phyloP scores from a whole-genome alignment of 2,888 invertebrate genomes.

The Sturmia bella region DNA sequence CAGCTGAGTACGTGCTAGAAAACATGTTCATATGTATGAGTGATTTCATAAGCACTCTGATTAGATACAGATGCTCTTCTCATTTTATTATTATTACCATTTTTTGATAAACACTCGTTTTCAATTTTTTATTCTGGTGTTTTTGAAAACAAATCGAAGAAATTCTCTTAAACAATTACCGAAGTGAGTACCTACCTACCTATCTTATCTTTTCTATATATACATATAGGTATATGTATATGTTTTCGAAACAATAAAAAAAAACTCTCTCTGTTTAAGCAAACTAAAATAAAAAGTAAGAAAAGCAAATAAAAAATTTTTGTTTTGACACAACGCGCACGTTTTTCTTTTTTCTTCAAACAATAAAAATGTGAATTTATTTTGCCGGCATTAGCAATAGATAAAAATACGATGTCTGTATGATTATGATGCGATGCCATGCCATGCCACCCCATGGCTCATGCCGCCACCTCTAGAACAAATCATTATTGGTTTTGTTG shows the following conservation, averaged over 20 bases:
- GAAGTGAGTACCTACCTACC: slow-evolving; percentile 8
- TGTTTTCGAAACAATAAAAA: slow-evolving; percentile 1
- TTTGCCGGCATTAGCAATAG: slow-evolving; percentile 62
- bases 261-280: slow-evolving; percentile 34
- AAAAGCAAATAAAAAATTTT: slow-evolving; percentile 27
- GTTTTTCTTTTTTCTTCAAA: slow-evolving; percentile 51
- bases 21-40: slow-evolving; percentile 36
- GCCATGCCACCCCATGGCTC: slow-evolving; percentile 11
- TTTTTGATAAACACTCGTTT: not conserved
- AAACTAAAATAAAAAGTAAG: slow-evolving; percentile 6
- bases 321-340: slow-evolving; percentile 61
- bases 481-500: slow-evolving; percentile 35
- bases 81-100: not conserved
- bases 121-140: not conserved
- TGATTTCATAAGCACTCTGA: slow-evolving; percentile 17
- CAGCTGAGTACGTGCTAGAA: slow-evolving; percentile 38
- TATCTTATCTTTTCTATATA: not conserved
- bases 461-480: slow-evolving; percentile 29
- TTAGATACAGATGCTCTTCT: slow-evolving; percentile 33
- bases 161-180: slow-evolving; percentile 8
- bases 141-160: not conserved
- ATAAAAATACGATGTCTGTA: slow-evolving; percentile 12
- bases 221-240: not conserved
- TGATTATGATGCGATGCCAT: slow-evolving; percentile 39
- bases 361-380: slow-evolving; percentile 31